Evolutionary conservation across 2,888 invertebrate species (phyloP), one percentile per base, ranked within the genome.

Genomic region (Coecobrya sp.): DNA sequence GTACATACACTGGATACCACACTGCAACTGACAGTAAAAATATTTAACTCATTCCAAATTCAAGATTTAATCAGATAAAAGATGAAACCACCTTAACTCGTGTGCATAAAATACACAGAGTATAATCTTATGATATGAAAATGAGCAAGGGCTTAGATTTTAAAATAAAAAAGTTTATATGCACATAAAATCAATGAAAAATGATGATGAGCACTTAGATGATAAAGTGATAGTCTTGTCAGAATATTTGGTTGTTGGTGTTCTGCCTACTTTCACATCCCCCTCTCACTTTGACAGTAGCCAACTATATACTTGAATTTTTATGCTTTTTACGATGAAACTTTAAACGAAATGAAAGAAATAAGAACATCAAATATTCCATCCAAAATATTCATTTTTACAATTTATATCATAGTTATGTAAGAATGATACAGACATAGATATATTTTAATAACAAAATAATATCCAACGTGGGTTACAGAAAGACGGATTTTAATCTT

Each of bases 171-270:
- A 55, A 4, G 16, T 30, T 76, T 76, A 76, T 42, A 76, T 27
- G 85, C 65, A 85, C 62, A 65, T 82, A 85, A 82, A 85, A 85
- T 85, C 85, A 85, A 85, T 85, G 85, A 85, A 85, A 85, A 30
- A 85, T 65, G 85, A 85, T 65, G 76, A 76, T 62, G 65, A 42
- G 65, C 8, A 65, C 65, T 65, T 62, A 65, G 42, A 85, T 82
- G 30, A 25, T 11, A 22, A 76, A 22, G 49, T n/a, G 82, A 55
- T 82, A 25, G 79, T 27, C 49, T 25, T 49, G 22, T 79, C 16
- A 36, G 42, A 70, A 36, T 45, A 76, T 45, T 45, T 76, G 76
- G 42, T 22, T 3, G 76, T 42, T 76, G 45, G 76, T 76, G 49
- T 49, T 45, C 76, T 76, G 45, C 49, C 76, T 49, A 76, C 76